Evolutionary conservation across 2,888 invertebrate species (phyloP).

Genomic region (Nycteola revayana): DNA sequence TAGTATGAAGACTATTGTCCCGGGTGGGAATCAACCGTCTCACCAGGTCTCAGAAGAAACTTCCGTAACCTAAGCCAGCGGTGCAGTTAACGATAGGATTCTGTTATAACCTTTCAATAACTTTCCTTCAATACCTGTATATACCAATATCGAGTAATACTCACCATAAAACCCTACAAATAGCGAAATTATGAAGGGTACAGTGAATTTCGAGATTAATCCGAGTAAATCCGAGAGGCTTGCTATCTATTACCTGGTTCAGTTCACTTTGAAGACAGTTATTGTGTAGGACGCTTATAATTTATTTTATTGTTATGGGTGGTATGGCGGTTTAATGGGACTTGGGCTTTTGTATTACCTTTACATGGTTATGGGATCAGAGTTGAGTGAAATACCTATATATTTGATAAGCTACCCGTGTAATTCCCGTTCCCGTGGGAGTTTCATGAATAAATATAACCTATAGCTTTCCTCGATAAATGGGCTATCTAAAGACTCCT

Average conservation of each 20-base stretch:
- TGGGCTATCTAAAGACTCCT: too few species aligned
- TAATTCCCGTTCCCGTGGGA: too few species aligned
- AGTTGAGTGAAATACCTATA: too few species aligned
- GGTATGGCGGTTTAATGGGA: too few species aligned
- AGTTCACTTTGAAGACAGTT: conserved; percentile 37
- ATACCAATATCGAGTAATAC: conserved; percentile 6
- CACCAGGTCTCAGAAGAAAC: too few species aligned
- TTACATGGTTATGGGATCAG: background rate
- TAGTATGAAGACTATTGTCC: too few species aligned
- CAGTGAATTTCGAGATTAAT: conserved; percentile 44
- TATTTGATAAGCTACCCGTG: too few species aligned
- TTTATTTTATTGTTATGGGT: conserved; percentile 11
- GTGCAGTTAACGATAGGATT: too few species aligned
- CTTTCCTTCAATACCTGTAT: conserved; percentile 18
- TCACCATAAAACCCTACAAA: conserved; percentile 36
- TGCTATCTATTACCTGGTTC: conserved; percentile 43
- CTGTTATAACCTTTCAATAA: conserved; percentile 11
- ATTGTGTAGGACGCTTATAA: conserved; percentile 20
- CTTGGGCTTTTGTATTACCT: background rate
- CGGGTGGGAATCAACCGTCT: too few species aligned
- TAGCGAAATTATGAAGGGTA: conserved; percentile 50
- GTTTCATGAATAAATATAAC: too few species aligned
- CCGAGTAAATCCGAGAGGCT: conserved; percentile 25
- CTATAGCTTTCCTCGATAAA: too few species aligned
- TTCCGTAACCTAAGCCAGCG: too few species aligned